A percentile compares a stretch with the other conserved stretches of the same genome.
Evolutionary conservation across 2,113 vertebrate genomes (phyloP).

Genomic region (Otolemur garnettii): DNA sequence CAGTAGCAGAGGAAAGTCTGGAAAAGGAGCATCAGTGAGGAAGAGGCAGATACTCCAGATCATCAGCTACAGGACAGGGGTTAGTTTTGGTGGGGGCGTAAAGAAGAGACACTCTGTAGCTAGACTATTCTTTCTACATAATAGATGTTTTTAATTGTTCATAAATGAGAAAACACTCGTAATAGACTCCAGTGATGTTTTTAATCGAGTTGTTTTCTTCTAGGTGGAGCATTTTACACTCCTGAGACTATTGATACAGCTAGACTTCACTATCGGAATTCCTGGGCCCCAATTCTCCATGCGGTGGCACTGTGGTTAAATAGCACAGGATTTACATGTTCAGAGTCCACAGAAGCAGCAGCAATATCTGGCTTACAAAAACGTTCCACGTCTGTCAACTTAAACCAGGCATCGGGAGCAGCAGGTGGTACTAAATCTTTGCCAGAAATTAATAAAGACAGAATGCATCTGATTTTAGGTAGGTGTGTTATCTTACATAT

Average conservation of each 20-base stretch:
- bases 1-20: background rate
- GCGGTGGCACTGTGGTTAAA: conserved; percentile 97
- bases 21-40: background rate
- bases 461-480: conserved; percentile 98
- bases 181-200: conserved; percentile 5
- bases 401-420: conserved; percentile 88
- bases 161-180: background rate
- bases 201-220: conserved; percentile 72
- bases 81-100: background rate
- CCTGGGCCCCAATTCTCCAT: conserved; percentile 97
- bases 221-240: conserved; percentile 98
- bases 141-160: conserved; percentile 1
- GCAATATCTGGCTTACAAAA: conserved; percentile 86
- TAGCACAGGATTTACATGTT: conserved; percentile 93
- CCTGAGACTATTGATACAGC: conserved; percentile 99
- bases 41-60: background rate
- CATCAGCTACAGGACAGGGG: background rate
- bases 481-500: conserved; percentile 63
- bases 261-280: conserved; percentile 96
- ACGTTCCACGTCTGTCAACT: conserved; percentile 80
- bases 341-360: conserved; percentile 88
- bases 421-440: conserved; percentile 88
- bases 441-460: conserved; percentile 94
- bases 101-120: background rate
- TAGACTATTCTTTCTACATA: background rate